Evolutionary conservation across 2,888 invertebrate species (phyloP).

Genomic region (Venustoraphidia nigricollis): DNA sequence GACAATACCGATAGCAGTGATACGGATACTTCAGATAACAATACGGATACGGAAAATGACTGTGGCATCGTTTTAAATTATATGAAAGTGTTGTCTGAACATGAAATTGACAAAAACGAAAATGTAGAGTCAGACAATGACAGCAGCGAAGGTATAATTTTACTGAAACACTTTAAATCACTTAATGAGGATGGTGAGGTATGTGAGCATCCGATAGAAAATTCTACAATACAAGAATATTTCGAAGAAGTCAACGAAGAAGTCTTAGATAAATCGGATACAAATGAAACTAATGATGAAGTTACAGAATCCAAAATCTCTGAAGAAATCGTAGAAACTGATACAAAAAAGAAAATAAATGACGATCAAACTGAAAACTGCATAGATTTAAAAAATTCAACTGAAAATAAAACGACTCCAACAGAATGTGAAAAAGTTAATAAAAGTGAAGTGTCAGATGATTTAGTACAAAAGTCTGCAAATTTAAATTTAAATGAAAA

Average conservation of each 20-base stretch:
- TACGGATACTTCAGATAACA: constrained; percentile 48
- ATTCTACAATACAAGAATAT: not conserved
- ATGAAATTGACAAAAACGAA: constrained; percentile 7
- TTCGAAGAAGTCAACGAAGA: no score
- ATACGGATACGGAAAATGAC: constrained; percentile 36
- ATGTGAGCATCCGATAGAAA: not conserved
- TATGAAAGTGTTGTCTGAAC: constrained; percentile 19
- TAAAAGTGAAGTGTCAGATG: no score
- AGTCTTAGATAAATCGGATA: no score
- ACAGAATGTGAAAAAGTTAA: no score
- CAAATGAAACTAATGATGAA: constrained; percentile 9
- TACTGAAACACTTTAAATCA: not conserved
- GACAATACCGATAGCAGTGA: constrained; percentile 38
- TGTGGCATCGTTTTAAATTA: constrained; percentile 28
- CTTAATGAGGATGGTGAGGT: not conserved
- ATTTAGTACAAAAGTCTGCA: no score
- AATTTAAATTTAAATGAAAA: no score
- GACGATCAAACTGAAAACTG: no score
- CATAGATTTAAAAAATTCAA: no score
- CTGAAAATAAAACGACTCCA: no score
- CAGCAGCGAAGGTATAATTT: not conserved
- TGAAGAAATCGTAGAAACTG: constrained; percentile 11
- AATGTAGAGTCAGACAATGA: not conserved
- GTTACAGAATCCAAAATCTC: constrained; percentile 13
- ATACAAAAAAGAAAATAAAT: no score